Conservation (phyloP, 2,888 invertebrate species). For the Pandemis cinnamomeana region DNA sequence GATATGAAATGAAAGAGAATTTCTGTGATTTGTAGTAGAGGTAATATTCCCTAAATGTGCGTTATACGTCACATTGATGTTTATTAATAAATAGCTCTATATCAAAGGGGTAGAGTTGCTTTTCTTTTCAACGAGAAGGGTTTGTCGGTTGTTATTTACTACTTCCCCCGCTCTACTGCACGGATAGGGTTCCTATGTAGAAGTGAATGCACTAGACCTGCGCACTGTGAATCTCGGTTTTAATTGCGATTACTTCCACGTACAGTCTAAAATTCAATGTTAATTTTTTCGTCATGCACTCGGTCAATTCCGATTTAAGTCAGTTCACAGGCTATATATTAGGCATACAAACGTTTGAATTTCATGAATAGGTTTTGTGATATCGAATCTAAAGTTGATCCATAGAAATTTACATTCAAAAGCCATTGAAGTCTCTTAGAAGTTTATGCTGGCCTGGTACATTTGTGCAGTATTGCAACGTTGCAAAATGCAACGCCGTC, state of each 20-base stretch:
- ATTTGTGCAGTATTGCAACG: constrained; percentile 9
- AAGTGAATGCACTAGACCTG: constrained; percentile 34
- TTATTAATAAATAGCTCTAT: not conserved
- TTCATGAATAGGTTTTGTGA: not conserved
- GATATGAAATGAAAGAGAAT: not conserved
- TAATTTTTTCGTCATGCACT: not conserved
- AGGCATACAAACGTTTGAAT: not conserved
- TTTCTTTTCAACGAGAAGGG: not conserved
- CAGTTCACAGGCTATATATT: not conserved
- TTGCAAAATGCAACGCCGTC: constrained; percentile 4
- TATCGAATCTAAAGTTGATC: not conserved
- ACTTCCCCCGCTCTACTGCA: not conserved
- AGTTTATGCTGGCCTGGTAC: constrained; percentile 22
- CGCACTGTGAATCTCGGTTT: constrained; percentile 2
- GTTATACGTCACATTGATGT: not conserved
- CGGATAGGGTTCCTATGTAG: constrained; percentile 25
- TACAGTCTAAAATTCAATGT: not conserved
- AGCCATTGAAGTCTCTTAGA: not conserved
- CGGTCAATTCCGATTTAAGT: not conserved
- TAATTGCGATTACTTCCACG: not conserved
- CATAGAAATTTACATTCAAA: not conserved
- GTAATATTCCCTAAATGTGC: not conserved
- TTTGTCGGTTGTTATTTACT: not conserved
- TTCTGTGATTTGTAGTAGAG: not conserved
- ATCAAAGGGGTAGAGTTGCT: not conserved